Evolutionary conservation across 2,888 invertebrate genomes (phyloP), one percentile per base, ranked within the genome.

Genomic region (Drosophila niveifrons): DNA sequence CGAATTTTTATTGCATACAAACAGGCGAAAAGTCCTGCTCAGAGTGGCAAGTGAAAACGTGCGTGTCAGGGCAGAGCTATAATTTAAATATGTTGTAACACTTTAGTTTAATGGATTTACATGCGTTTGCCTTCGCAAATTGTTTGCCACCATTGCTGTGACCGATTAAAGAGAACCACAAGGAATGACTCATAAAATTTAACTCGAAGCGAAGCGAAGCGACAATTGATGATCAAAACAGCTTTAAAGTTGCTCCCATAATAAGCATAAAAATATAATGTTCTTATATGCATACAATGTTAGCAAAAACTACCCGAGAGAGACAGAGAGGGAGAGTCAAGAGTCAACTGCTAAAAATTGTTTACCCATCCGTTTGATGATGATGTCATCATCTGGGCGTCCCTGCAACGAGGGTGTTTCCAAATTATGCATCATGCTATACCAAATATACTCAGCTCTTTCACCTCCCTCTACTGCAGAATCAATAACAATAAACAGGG

Each of bases 401-500:
- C 34, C 28, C 23, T 31, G 31, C 55, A 50, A 70, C 47, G 55
- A 51, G 75, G 78, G 68, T 72, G 82, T 71, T 71, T 67, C 76
- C 63, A 66, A 82, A 82, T 86, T 83, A 86, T 83, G 83, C 86
- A 83, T 82, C 80, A 55, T 68, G 66, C 58, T 57, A 48, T 41
- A 59, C 59, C 34, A 48, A 36, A 55, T 62, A 61, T 51, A 41
- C 72, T 59, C 67, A 23, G 23, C 41, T 36, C 43, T 48, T 43
- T 56, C n/a, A 47, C 31, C 39, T 56, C 65, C 64, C 50, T 23
- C 72, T 46, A 56, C 56, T 18, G 36, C 65, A 50, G 71, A 83
- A 83, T 83, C 83, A 83, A 83, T 83, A 86, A 76, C 79, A 86
- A 80, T 83, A 86, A 81, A 86, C 71, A 66, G 69, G 50, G 64